These are phyloP conservation scores for Glyphotaelius pellucidus DNA, from an alignment of 2,888 invertebrate genomes.

Conservation along the genomic window DNA sequence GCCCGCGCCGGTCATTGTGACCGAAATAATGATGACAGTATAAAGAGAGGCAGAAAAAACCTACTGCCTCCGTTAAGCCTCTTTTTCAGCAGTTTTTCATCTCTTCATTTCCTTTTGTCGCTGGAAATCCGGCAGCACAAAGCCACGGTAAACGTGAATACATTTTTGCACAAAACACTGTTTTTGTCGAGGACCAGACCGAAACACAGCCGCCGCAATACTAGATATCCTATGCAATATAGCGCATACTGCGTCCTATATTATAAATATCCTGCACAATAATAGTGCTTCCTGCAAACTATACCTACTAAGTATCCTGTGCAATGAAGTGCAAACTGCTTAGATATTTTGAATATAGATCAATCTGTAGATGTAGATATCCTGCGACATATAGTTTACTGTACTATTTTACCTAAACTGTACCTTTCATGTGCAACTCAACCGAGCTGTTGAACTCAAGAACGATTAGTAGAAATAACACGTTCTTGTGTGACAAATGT, in stretches of 20 bases:
- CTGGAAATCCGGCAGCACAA: conserved; percentile 60
- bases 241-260: too few species aligned
- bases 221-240: neutral
- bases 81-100: conserved; percentile 60
- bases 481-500: too few species aligned
- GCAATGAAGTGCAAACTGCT: too few species aligned
- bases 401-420: too few species aligned
- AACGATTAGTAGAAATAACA: too few species aligned
- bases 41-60: conserved; percentile 38
- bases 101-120: conserved; percentile 62
- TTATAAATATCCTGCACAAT: too few species aligned
- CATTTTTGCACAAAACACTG: conserved; percentile 48
- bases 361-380: neutral
- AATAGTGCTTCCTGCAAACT: too few species aligned
- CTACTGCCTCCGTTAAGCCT: conserved; percentile 50
- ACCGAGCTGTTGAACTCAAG: too few species aligned
- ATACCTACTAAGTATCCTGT: neutral
- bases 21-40: conserved; percentile 44
- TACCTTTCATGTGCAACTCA: too few species aligned
- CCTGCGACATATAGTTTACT: neutral
- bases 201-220: conserved; percentile 31
- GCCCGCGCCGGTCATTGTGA: conserved; percentile 41
- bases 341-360: too few species aligned
- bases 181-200: conserved; percentile 28
- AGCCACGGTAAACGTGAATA: conserved; percentile 55